Conservation (phyloP, 1,140 invertebrate species). For the Ooceraea biroi region DNA sequence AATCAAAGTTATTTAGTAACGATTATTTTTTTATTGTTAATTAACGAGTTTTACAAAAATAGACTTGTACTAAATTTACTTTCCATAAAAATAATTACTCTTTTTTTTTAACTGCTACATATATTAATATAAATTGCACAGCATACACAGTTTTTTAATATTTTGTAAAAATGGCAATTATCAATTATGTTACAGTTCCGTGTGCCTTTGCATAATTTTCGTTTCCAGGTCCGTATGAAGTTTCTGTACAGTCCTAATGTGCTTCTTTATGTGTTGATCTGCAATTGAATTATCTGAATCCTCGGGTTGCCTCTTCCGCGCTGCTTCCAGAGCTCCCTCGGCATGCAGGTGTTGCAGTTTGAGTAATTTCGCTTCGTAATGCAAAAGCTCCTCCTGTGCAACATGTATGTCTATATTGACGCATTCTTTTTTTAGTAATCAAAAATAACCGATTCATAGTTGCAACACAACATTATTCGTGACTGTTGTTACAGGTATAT, state of each 20-base stretch:
- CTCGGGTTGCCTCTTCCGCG: conserved; percentile 76
- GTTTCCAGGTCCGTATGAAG: conserved; percentile 93
- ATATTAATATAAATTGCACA: conserved; percentile 20
- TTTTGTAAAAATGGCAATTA: conserved; percentile 1
- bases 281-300: conserved; percentile 77
- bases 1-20: neutral
- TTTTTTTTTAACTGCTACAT: neutral
- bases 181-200: conserved; percentile 88
- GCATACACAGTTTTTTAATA: neutral
- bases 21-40: neutral
- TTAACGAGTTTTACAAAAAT: conserved; percentile 5
- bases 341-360: conserved; percentile 94
- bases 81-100: neutral
- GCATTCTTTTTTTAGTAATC: neutral
- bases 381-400: conserved; percentile 91
- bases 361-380: conserved; percentile 94
- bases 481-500: conserved; percentile 35
- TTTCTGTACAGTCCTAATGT: conserved; percentile 94
- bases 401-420: conserved; percentile 44
- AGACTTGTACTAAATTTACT: conserved; percentile 5
- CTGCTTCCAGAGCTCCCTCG: conserved; percentile 87
- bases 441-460: conserved; percentile 16
- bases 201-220: conserved; percentile 91
- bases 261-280: conserved; percentile 93
- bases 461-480: neutral